A percentile compares a stretch with the other conserved stretches of the same genome.
Conservation (phyloP, 1,140 invertebrate species). For the Papilio dardanus region DNA sequence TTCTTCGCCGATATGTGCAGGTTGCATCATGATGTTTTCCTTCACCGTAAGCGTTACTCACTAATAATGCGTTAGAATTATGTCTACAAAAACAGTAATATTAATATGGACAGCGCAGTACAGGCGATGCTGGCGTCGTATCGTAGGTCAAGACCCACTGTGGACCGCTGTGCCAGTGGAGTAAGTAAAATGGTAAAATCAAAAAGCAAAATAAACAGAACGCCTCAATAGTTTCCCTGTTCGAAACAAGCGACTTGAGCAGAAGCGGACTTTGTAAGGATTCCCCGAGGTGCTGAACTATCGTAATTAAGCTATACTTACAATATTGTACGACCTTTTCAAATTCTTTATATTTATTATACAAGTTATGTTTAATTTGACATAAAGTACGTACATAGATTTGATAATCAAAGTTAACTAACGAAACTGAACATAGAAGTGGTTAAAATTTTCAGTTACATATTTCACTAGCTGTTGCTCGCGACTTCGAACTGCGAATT, state of each 20-base stretch:
- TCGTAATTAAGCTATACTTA: slow-evolving; percentile 52
- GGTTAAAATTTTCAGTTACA: not conserved
- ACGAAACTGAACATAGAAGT: not conserved
- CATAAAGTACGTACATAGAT: not conserved
- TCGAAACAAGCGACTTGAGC: slow-evolving; percentile 41
- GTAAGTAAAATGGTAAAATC: no score
- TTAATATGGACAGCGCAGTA: no score
- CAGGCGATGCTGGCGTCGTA: no score
- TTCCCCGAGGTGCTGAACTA: slow-evolving; percentile 54
- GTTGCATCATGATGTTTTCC: no score
- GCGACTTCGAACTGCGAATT: no score
- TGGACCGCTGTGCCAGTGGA: no score
- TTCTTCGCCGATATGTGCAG: no score
- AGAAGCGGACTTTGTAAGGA: slow-evolving; percentile 56
- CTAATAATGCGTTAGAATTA: no score
- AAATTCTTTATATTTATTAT: not conserved
- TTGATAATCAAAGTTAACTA: no score
- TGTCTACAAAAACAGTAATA: no score
- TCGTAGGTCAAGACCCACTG: no score
- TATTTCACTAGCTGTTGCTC: not conserved
- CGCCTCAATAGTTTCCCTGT: slow-evolving; percentile 19
- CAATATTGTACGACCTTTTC: slow-evolving; percentile 26
- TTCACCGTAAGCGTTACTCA: no score
- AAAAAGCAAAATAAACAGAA: not conserved
- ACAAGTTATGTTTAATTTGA: not conserved